These are phyloP conservation scores for Siniperca scherzeri DNA, from an alignment of 2,797 vertebrate species.

Conservation along the genomic window DNA sequence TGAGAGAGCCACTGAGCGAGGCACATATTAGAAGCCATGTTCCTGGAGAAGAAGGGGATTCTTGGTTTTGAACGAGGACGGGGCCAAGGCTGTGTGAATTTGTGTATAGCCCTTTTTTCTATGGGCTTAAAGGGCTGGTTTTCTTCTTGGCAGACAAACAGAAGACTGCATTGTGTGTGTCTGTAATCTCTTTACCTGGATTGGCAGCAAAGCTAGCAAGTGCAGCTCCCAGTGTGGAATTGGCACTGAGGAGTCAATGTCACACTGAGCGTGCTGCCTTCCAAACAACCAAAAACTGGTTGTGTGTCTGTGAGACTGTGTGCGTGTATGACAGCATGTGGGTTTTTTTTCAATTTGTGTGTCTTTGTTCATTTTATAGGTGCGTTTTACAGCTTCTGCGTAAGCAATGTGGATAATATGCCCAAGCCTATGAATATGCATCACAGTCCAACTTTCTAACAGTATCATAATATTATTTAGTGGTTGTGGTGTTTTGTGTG, in stretches of 20 bases:
- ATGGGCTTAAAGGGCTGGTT: conserved; percentile 81
- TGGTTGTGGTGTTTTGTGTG: conserved; percentile 24
- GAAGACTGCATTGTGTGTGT: conserved; percentile 87
- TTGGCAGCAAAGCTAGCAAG: conserved; percentile 83
- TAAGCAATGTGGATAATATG: conserved; percentile 37
- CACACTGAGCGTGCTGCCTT: conserved; percentile 78
- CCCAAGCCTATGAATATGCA: conserved; percentile 30
- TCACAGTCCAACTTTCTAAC: conserved; percentile 36
- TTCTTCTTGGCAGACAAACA: conserved; percentile 88
- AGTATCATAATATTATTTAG: conserved; percentile 50
- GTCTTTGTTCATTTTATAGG: conserved; percentile 55
- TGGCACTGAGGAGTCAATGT: conserved; percentile 84
- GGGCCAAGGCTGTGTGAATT: conserved; percentile 74
- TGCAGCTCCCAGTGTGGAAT: conserved; percentile 82
- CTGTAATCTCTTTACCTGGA: conserved; percentile 91
- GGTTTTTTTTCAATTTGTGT: conserved; percentile 25
- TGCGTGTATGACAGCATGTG: conserved; percentile 50
- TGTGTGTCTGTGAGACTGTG: conserved; percentile 66
- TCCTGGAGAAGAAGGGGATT: conserved; percentile 79
- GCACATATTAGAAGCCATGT: conserved; percentile 69
- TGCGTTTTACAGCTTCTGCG: conserved; percentile 36
- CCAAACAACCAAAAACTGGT: conserved; percentile 73
- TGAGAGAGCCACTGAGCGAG: conserved; percentile 55
- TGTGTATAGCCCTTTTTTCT: conserved; percentile 65
- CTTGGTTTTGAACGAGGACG: conserved; percentile 72